phyloP scores from a whole-genome alignment of 2,113 vertebrate species.

The Xiphophorus hellerii region DNA sequence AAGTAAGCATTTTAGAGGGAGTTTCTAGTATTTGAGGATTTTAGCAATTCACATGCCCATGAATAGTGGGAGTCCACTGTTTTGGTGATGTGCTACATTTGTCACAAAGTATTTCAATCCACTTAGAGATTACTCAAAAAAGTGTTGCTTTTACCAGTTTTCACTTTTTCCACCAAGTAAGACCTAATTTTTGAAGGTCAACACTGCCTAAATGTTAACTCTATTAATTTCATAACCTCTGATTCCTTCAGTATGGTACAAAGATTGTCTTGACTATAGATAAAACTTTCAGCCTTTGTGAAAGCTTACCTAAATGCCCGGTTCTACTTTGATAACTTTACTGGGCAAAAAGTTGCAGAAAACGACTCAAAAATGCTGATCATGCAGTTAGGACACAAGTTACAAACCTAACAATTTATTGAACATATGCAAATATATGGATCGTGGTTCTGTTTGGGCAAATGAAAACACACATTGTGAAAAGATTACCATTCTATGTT shows the following conservation, averaged over 20 bases:
- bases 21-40: no score
- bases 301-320: neutral
- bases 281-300: neutral
- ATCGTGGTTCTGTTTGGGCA: no score
- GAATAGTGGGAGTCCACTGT: no score
- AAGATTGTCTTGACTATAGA: neutral
- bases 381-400: no score
- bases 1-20: no score
- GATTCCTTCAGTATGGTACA: neutral
- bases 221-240: neutral
- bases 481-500: no score
- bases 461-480: no score
- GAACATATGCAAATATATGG: no score
- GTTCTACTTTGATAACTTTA: neutral
- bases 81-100: constrained; percentile 15
- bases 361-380: no score
- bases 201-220: neutral
- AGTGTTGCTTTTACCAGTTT: no score
- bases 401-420: no score
- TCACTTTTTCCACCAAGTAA: neutral
- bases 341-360: neutral
- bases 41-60: no score
- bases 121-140: neutral
- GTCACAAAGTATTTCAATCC: constrained; percentile 1
- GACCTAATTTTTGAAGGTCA: neutral